Percentiles rank a stretch among this genome's conserved stretches.
Conservation (phyloP, 1,140 invertebrate species). For the Heliconius congener region DNA sequence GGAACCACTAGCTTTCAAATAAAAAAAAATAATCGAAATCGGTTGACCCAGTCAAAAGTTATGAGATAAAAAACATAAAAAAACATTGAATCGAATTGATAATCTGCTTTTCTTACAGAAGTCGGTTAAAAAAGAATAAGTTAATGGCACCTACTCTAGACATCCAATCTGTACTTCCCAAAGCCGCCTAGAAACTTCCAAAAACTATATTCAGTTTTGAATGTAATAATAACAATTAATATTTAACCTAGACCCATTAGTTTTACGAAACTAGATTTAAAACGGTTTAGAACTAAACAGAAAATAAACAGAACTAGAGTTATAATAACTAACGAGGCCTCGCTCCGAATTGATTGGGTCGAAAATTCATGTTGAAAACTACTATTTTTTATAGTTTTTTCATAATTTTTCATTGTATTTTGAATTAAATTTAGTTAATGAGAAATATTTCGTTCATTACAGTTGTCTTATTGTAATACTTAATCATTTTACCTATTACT, state of each 20-base stretch:
- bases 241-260: not conserved
- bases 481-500: no score
- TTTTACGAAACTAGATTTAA: not conserved
- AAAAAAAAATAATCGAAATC: no score
- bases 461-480: no score
- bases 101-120: no score
- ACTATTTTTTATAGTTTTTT: not conserved
- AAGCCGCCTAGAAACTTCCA: not conserved
- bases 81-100: no score
- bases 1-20: no score
- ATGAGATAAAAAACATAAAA: no score
- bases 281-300: not conserved
- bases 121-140: no score
- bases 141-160: no score
- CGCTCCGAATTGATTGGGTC: not conserved
- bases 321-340: conserved; percentile 9
- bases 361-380: conserved; percentile 1
- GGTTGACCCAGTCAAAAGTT: no score
- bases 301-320: not conserved
- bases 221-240: not conserved
- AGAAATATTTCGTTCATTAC: not conserved
- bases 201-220: not conserved
- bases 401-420: not conserved
- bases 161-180: no score
- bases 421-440: not conserved